Percentiles rank a stretch among this genome's conserved stretches.
These are phyloP conservation scores for human (Homo sapiens) DNA, from an alignment of 2,113 vertebrate genomes.

Conservation along the genomic window DNA sequence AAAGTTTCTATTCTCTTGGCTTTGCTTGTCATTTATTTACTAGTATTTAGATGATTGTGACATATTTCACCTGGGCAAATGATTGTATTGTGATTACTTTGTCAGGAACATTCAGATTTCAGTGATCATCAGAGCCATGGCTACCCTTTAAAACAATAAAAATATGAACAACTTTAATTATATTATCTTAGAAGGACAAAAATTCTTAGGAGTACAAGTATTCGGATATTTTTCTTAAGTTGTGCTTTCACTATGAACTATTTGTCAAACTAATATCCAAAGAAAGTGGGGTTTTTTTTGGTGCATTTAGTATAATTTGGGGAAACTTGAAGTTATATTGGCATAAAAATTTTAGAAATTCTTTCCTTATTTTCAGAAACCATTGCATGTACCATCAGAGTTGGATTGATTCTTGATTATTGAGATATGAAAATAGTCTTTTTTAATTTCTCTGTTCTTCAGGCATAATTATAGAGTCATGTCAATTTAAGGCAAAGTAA, in stretches of 20 bases:
- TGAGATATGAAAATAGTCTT: background rate
- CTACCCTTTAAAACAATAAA: background rate
- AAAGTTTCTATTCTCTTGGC: background rate
- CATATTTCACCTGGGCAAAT: background rate
- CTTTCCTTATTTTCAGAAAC: background rate
- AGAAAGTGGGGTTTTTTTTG: background rate
- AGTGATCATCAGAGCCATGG: background rate
- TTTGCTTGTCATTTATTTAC: conserved; percentile 5
- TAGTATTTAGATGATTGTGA: background rate
- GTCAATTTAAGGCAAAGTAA: conserved; percentile 12
- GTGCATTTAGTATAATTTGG: background rate
- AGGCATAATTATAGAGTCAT: background rate
- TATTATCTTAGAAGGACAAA: background rate
- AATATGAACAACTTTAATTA: background rate
- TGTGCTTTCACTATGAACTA: background rate
- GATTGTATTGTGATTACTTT: background rate
- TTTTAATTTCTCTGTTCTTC: conserved; percentile 30
- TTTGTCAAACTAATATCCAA: background rate
- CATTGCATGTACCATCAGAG: background rate
- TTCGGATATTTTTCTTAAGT: background rate
- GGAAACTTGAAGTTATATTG: background rate
- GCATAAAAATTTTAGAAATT: conserved; percentile 20
- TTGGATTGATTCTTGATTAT: conserved; percentile 12
- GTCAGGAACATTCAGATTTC: background rate
- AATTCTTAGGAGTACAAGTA: background rate